Base-by-base conservation (phyloP, 2,888 invertebrate species). In the Helicoverpa assulta region DNA sequence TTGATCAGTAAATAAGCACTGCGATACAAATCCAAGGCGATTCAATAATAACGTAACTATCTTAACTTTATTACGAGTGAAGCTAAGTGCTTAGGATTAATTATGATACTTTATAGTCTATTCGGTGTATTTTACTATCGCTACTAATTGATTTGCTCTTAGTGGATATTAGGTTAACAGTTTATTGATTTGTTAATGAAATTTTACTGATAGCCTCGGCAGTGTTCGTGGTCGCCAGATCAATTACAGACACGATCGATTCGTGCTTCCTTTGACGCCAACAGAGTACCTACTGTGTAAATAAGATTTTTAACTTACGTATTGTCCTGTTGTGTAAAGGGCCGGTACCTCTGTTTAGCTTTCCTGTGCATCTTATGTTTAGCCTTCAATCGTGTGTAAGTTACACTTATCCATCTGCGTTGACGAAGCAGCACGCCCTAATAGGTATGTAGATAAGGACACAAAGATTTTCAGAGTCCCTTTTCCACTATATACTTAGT, bases 61-160 rank as follows among this genome's bases (percentile, higher is more conserved):
- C 67, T 74, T 37, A 50, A 37, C 51, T 72, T 79, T 76, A 76
- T 78, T 78, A 67, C 56, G 40, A 65, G 57, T 68, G 40, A 68
- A 29, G 64, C 62, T 76, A 50, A 82, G 78, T 74, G 67, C 71
- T 71, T 73, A 65, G 76, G 73, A 74, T 70, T 76, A 78, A 82
- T 80, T 82, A 76, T 73, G 67, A 71, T 76, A 80, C 18, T 37
- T 61, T 60, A 75, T 61, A 59, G 43, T 52, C 50, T 52, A 71
- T 61, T 82, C 68, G 73, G 66, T 59, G 64, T 68, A 70, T 71
- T 80, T 82, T 76, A 82, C 10, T 76, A 72, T 66, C 64, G 58
- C 29, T 70, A 68, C 67, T 78, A 78, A 82, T 80, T 82, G 76
- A 78, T 75, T 69, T 70, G 72, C 78, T 78, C 53, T 80, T 75